These are phyloP conservation scores for Acromyrmex echinatior DNA, from an alignment of 1,140 invertebrate species.

Conservation along the genomic window DNA sequence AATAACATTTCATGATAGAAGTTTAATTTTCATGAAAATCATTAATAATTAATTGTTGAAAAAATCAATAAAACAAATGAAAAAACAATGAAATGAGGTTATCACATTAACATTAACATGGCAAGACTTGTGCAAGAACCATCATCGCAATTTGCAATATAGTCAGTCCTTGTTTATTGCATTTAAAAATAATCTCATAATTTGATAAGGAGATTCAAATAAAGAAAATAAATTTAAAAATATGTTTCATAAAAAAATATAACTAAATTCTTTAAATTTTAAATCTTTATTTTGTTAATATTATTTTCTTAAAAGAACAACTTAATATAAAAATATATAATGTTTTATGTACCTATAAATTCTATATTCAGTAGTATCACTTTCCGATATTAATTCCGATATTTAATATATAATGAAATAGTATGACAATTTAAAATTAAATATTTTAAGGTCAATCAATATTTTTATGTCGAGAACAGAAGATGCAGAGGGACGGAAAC, in stretches of 20 bases:
- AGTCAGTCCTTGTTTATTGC: background rate
- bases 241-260: background rate
- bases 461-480: background rate
- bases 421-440: background rate
- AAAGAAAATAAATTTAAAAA: background rate
- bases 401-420: background rate
- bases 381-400: background rate
- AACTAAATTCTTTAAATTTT: background rate
- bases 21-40: constrained; percentile 42
- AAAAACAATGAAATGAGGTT: constrained; percentile 56
- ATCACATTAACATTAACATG: constrained; percentile 53
- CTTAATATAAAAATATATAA: constrained; percentile 11
- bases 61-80: constrained; percentile 4
- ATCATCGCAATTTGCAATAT: background rate
- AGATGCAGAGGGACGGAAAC: background rate
- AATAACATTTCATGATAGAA: background rate
- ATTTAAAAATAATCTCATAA: constrained; percentile 22
- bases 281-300: background rate
- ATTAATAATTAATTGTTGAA: constrained; percentile 54
- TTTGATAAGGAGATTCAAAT: constrained; percentile 5
- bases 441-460: background rate
- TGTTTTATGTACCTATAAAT: background rate
- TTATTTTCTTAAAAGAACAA: background rate
- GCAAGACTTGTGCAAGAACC: constrained; percentile 13
- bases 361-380: background rate